These are phyloP conservation scores for Herpetotheres cachinnans DNA, from an alignment of 2,113 vertebrate genomes.

Conservation along the genomic window DNA sequence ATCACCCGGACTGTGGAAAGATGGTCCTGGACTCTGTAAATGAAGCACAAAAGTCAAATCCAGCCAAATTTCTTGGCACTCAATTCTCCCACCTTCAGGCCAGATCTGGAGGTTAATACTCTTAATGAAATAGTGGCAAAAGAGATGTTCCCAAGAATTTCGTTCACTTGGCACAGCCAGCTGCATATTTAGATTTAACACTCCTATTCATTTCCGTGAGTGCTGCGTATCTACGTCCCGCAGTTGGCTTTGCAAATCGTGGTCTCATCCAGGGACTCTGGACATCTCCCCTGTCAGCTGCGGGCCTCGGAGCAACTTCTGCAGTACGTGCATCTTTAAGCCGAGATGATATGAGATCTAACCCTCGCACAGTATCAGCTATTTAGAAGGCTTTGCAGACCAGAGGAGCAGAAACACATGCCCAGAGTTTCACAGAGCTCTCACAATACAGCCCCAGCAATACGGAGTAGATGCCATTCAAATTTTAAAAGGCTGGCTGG, in stretches of 20 bases:
- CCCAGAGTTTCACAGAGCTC: not conserved
- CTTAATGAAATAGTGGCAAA: not conserved
- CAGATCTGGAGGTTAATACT: not conserved
- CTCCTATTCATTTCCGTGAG: not conserved
- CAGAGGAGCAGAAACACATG: not conserved
- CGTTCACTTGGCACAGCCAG: not conserved
- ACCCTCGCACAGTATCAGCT: fast-evolving
- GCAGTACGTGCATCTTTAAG: not conserved
- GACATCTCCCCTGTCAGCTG: not conserved
- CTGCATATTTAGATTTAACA: not conserved
- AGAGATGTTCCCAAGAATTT: not conserved
- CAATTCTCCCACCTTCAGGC: not conserved
- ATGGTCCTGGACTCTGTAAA: not conserved
- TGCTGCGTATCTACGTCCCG: not conserved
- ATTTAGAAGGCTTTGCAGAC: not conserved
- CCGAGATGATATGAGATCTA: not conserved
- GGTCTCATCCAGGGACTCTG: not conserved
- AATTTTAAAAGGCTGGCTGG: not conserved
- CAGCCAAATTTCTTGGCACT: not conserved
- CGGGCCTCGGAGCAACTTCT: not conserved
- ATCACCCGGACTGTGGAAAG: not conserved
- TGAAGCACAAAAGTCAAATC: not conserved
- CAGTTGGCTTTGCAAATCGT: not conserved
- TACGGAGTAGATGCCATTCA: fast-evolving
- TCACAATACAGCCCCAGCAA: not conserved